phyloP scores from a whole-genome alignment of 2,113 vertebrate genomes.

The Hemicordylus capensis region DNA sequence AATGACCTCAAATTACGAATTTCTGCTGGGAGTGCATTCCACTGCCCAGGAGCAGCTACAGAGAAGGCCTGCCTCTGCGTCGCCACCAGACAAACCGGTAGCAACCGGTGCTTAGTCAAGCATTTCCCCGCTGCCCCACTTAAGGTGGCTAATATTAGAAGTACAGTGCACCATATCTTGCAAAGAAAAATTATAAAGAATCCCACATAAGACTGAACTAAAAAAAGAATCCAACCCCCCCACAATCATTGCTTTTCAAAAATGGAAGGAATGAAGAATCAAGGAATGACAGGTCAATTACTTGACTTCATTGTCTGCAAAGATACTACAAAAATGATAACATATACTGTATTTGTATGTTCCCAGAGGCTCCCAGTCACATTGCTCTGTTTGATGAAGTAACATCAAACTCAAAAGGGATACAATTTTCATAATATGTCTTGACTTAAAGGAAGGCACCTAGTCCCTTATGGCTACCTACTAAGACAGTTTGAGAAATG shows the following conservation, averaged over 20 bases:
- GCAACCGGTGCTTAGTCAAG: no score
- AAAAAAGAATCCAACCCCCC: not conserved
- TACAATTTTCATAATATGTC: not conserved
- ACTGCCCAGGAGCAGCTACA: no score
- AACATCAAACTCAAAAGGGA: not conserved
- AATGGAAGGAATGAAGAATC: not conserved
- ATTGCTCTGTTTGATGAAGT: not conserved
- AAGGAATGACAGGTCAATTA: slow-evolving; percentile 11
- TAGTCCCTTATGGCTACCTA: not conserved
- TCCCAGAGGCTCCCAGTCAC: not conserved
- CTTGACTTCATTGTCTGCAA: slow-evolving; percentile 1
- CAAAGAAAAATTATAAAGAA: not conserved
- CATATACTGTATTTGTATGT: not conserved
- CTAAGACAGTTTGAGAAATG: not conserved
- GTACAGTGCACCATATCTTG: not conserved
- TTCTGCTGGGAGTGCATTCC: no score
- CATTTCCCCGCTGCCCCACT: no score
- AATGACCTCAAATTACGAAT: no score
- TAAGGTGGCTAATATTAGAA: no score
- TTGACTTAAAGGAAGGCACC: not conserved
- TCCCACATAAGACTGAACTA: not conserved
- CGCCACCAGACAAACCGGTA: no score
- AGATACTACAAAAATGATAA: not conserved
- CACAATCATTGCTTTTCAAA: not conserved
- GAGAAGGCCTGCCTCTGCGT: no score